Percentiles rank a stretch among this genome's conserved stretches.
phyloP scores from a whole-genome alignment of 2,797 vertebrate species.

The Microhierax caerulescens region DNA sequence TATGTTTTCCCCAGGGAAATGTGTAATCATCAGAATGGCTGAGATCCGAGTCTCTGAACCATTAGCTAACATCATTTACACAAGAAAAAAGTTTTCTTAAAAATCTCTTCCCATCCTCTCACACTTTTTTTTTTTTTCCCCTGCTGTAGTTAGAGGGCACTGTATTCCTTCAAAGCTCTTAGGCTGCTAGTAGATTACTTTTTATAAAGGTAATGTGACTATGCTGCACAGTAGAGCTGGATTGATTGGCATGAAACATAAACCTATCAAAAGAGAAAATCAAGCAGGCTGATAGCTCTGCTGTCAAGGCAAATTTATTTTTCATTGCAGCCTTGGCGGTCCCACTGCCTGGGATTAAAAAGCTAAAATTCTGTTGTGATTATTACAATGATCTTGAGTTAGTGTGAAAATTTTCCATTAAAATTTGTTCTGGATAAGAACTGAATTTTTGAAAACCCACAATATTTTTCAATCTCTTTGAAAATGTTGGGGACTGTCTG shows the following conservation, averaged over 20 bases:
- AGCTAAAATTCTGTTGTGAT: not conserved
- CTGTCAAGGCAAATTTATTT: constrained; percentile 46
- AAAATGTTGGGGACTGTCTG: not conserved
- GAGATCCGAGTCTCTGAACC: not conserved
- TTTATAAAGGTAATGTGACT: not conserved
- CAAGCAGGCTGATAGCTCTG: constrained; percentile 29
- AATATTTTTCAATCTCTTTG: not conserved
- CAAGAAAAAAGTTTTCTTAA: not conserved
- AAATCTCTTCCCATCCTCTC: not conserved
- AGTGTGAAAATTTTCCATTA: not conserved
- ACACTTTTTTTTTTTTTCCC: too few species aligned
- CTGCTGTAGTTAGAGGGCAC: constrained; percentile 17
- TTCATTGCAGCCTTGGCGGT: not conserved
- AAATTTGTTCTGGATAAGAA: not conserved
- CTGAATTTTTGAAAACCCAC: not conserved
- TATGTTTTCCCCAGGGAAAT: not conserved
- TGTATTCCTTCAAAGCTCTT: constrained; percentile 15
- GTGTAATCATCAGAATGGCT: not conserved
- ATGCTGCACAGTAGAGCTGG: not conserved
- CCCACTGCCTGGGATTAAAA: constrained; percentile 13
- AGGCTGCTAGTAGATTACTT: not conserved
- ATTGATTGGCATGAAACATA: constrained; percentile 48
- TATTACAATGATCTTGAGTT: not conserved
- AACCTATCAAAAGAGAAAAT: constrained; percentile 56
- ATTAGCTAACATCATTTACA: not conserved